Evolutionary conservation across 2,797 vertebrate species (phyloP).

Genomic region (Centropyge bicolor): DNA sequence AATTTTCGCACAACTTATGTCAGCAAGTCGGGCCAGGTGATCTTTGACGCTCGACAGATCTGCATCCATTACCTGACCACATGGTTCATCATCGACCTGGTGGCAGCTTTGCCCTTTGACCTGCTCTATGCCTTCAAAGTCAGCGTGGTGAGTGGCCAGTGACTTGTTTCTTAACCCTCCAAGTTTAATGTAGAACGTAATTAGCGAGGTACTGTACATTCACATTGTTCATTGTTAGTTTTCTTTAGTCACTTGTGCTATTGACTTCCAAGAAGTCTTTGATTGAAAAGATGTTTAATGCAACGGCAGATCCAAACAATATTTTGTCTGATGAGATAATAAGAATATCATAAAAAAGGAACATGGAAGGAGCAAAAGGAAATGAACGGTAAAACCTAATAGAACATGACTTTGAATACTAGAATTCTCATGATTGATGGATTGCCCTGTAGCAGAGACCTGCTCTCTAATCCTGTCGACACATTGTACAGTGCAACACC

Average conservation of each 20-base stretch:
- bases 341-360: neutral
- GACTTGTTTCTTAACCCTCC: neutral
- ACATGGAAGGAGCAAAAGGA: neutral
- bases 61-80: conserved; percentile 99
- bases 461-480: conserved; percentile 19
- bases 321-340: neutral
- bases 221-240: neutral
- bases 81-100: conserved; percentile 98
- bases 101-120: conserved; percentile 97
- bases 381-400: neutral
- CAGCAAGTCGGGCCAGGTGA: conserved; percentile 98
- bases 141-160: conserved; percentile 93
- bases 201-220: neutral
- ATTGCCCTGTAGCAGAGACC: conserved; percentile 15
- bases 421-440: conserved; percentile 17
- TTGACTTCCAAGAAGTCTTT: neutral
- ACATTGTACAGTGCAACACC: conserved; percentile 26
- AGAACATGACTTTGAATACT: neutral
- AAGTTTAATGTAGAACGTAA: neutral
- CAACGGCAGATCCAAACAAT: neutral
- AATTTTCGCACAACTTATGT: conserved; percentile 98
- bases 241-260: neutral
- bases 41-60: conserved; percentile 96
- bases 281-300: neutral
- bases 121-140: conserved; percentile 98